These are phyloP conservation scores for Spicauda simplicius DNA, from an alignment of 2,888 invertebrate species.

Conservation along the genomic window DNA sequence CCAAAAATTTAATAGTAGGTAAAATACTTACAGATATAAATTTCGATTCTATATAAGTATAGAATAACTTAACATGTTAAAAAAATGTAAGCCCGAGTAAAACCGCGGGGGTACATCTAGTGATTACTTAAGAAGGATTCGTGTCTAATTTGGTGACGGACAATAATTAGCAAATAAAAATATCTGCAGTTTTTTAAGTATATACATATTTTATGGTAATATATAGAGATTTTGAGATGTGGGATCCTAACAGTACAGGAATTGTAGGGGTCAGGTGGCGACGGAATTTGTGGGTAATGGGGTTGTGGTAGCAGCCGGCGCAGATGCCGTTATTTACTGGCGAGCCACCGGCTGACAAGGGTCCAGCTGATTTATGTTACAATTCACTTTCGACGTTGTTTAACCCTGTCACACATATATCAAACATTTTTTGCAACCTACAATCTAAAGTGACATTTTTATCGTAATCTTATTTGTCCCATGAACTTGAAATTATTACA, in stretches of 20 bases:
- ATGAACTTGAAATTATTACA: no score
- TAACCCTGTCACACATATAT: slow-evolving; percentile 47
- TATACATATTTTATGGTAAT: background rate
- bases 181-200: no score
- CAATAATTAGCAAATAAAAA: no score
- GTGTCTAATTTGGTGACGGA: no score
- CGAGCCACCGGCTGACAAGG: slow-evolving; percentile 63
- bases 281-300: slow-evolving; percentile 45
- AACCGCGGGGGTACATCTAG: no score
- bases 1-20: no score
- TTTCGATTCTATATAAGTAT: no score
- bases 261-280: slow-evolving; percentile 39
- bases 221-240: background rate
- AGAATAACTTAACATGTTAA: no score
- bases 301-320: slow-evolving; percentile 58
- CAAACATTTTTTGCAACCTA: slow-evolving; percentile 28
- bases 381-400: slow-evolving; percentile 69
- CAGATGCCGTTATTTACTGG: slow-evolving; percentile 66
- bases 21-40: no score
- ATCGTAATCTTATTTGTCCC: no score
- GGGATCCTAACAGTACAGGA: background rate
- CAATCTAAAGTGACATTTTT: slow-evolving; percentile 1
- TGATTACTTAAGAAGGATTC: no score
- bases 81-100: no score
- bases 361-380: slow-evolving; percentile 77